Evolutionary conservation across 2,888 invertebrate species (phyloP), one percentile per base, ranked within the genome.

Genomic region (Dichetophora obliterata): DNA sequence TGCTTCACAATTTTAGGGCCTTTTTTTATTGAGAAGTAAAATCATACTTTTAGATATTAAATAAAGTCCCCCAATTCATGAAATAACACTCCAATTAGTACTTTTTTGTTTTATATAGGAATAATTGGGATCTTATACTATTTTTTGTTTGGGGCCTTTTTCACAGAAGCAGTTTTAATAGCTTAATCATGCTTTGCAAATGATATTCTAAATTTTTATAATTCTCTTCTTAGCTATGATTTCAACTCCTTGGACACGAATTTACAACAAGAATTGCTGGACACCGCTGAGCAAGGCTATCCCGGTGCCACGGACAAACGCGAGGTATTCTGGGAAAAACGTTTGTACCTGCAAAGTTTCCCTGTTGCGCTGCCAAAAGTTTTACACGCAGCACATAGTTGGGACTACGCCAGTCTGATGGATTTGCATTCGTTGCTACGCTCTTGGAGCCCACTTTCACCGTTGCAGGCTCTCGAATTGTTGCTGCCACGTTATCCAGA

Each of bases 401-500:
- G 98, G 98, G 96, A 96, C 86, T 96, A 95, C 90, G 94, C 94
- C 11, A 95, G 94, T 85, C 90, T 98, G 31, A 92, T 94, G 9
- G 97, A 98, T 86, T 92, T 98, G 78, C 94, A 98, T 85, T 92
- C 95, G 0, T 91, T 99, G 87, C 88, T 99, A n/a, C 91, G 93
- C 59, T 92, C 93, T n/a, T 99, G 99, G 98, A 91, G 92, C 80
- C 93, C 94, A 4, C 91, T 98, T 48, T 93, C 94, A 75, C 96
- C 98, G 0, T 91, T 97, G 77, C 95, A 97, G 90, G 96, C 98
- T 0, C 91, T 99, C 84, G 96, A 98, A 87, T 90, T 99, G 75
- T 91, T 99, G 75, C 89, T 99, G 80, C 98, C 99, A 34, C 95
- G 96, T 86, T 99, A 97, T 90, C 97, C 98, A 0, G 98, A 99